Base-by-base conservation (phyloP, 2,888 invertebrate species). In the Elegia similella region DNA sequence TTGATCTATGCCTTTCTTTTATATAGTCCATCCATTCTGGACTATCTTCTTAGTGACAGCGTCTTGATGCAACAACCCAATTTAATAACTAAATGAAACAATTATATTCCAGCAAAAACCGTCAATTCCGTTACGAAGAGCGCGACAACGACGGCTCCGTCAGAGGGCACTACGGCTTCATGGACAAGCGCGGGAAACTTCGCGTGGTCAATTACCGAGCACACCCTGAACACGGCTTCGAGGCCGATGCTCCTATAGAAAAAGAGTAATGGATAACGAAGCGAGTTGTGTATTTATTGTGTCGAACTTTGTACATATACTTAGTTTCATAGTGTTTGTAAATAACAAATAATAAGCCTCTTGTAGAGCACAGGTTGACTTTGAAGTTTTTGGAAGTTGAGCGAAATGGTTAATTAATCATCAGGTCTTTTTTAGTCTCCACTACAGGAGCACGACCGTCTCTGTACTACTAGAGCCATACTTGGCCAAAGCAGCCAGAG, bases 101-200 rank as follows among this genome's bases (percentile, higher is more conserved):
- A 23, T 23, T 23, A 53, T 23, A 66, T 91, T 92, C 5, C 88
- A 96, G 96, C 57, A 93, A 95, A 82, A 95, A 95, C 83, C 93
- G 96, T 29, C 96, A 96, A 72, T 97, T 96, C 78, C 93, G 96
- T 61, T 95, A 93, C 74, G 97, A 97, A 80, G 96, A 96, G 79
- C 92, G 95, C 55, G 94, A 95, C 80, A 94, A 93, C 63, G 93
- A 95, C 57, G 96, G 96, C 6, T 89, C 94, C 60, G 95, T 96
- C 46, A 94, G 94, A 68, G 96, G 96, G 5, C 95, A 95, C 73
- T 97, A 96, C 75, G 96, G 96, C 44, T 96, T 95, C 81, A 93
- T 95, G 76, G 96, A 96, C 80, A 94, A 94, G 61, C 84, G 91
- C 64, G 96, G 96, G 13, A 96, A 96, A 86, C 88, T 96, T 42